Evolutionary conservation across 1,140 invertebrate species (phyloP).

Genomic region (Ceratina japonica): DNA sequence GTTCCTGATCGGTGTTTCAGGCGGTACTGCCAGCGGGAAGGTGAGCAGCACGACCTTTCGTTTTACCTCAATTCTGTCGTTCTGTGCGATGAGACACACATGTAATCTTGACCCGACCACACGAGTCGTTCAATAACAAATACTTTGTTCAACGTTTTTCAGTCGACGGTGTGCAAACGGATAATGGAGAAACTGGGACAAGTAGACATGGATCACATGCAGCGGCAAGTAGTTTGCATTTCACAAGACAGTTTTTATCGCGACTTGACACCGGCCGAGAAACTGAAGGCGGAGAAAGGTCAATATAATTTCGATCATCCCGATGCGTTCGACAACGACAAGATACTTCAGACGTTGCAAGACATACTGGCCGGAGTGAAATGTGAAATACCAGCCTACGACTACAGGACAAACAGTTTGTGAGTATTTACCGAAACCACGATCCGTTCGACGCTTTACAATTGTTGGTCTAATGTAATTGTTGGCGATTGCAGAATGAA

Average conservation of each 20-base stretch:
- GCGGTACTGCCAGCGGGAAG: constrained; percentile 98
- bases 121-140: background rate
- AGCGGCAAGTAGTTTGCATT: constrained; percentile 95
- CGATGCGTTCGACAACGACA: constrained; percentile 93
- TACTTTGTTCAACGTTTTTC: background rate
- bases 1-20: constrained; percentile 98
- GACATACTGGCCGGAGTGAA: constrained; percentile 91
- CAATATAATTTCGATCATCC: constrained; percentile 99
- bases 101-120: no score
- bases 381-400: constrained; percentile 94
- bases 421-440: constrained; percentile 76
- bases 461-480: background rate
- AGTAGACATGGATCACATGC: constrained; percentile 91
- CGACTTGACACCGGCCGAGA: constrained; percentile 90
- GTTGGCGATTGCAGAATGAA: constrained; percentile 80
- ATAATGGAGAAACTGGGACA: constrained; percentile 97
- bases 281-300: constrained; percentile 91
- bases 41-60: constrained; percentile 78
- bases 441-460: background rate
- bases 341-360: constrained; percentile 89
- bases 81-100: background rate
- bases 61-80: background rate
- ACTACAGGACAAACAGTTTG: constrained; percentile 92
- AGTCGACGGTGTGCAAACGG: constrained; percentile 97
- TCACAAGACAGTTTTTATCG: constrained; percentile 98